A percentile compares a stretch with the other conserved stretches of the same genome.
Conservation (phyloP, 2,797 vertebrate species). For the Mycteria americana region DNA sequence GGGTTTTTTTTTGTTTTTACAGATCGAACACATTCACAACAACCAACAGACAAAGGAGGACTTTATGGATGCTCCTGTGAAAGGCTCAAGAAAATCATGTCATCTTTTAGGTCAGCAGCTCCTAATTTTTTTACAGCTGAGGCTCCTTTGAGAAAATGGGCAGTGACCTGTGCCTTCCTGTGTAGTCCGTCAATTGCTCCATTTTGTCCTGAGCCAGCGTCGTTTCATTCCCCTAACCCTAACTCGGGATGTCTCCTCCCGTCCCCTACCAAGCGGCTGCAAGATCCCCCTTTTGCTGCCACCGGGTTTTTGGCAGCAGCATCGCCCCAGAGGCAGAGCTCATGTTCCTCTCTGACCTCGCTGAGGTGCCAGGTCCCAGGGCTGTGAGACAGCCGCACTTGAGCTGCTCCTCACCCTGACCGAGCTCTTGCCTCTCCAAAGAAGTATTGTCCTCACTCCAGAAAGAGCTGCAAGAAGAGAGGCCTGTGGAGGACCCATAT, state of each 20-base stretch:
- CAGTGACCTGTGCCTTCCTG: not conserved
- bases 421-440: not conserved
- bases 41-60: not conserved
- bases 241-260: not conserved
- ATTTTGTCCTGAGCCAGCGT: not conserved
- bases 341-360: not conserved
- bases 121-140: not conserved
- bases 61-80: not conserved
- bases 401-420: not conserved
- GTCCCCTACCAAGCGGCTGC: not conserved
- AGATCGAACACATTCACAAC: not conserved
- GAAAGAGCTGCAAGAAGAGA: not conserved
- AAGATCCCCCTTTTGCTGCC: not conserved
- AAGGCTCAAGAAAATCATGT: not conserved
- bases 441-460: not conserved
- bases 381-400: not conserved
- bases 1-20: not conserved
- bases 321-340: not conserved
- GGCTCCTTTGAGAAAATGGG: not conserved
- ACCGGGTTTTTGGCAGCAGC: not conserved
- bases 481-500: not conserved
- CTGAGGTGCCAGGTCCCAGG: not conserved
- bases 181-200: not conserved
- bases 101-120: not conserved
- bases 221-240: not conserved